phyloP scores from a whole-genome alignment of 1,140 invertebrate genomes.

The Drosophila biarmipes region DNA sequence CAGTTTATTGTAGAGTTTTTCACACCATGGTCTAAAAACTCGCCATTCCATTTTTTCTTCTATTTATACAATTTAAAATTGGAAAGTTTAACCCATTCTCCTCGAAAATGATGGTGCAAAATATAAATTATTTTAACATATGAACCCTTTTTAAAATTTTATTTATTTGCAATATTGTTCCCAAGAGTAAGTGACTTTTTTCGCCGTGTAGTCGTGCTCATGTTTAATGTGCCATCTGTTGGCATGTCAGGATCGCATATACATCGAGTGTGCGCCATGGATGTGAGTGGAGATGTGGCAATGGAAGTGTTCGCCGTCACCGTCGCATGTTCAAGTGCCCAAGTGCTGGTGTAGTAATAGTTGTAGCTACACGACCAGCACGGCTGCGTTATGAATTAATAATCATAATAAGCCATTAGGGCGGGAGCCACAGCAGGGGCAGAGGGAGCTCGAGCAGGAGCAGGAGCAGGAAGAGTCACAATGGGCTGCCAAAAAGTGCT shows the following conservation, averaged over 20 bases:
- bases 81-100: no score
- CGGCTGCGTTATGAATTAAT: constrained; percentile 69
- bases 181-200: neutral
- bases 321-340: constrained; percentile 38
- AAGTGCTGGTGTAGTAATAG: constrained; percentile 50
- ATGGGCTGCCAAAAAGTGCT: constrained; percentile 57
- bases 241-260: constrained; percentile 51
- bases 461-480: constrained; percentile 8
- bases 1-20: no score
- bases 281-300: constrained; percentile 22
- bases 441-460: constrained; percentile 8
- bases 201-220: constrained; percentile 29
- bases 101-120: no score
- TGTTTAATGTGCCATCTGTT: constrained; percentile 52
- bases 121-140: no score
- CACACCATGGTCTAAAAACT: no score
- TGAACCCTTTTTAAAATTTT: no score
- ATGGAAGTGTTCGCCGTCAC: constrained; percentile 21
- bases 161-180: neutral
- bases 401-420: constrained; percentile 74
- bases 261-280: constrained; percentile 4
- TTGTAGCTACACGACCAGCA: constrained; percentile 34
- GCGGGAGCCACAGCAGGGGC: constrained; percentile 7
- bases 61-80: neutral
- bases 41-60: no score